A percentile compares a stretch with the other conserved stretches of the same genome.
phyloP scores from a whole-genome alignment of 2,113 vertebrate genomes.

The Tonatia bakeri region DNA sequence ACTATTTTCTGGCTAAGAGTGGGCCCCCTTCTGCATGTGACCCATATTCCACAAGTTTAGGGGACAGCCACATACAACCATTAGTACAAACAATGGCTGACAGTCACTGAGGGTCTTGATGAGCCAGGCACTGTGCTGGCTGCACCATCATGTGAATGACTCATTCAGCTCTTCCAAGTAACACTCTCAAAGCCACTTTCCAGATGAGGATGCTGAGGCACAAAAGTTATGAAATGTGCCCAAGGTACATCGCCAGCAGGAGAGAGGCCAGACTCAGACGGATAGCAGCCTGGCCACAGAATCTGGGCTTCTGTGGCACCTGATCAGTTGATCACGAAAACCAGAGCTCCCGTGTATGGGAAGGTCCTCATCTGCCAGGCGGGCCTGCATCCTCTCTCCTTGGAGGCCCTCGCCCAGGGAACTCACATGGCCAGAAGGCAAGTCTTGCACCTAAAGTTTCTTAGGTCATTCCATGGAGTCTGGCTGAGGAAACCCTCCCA shows the following conservation, averaged over 20 bases:
- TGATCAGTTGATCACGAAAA: neutral
- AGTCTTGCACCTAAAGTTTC: neutral
- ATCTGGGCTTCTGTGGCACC: neutral
- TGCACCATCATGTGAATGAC: neutral
- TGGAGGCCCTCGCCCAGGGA: neutral
- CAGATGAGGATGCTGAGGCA: neutral
- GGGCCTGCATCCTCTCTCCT: neutral
- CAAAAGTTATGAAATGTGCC: neutral
- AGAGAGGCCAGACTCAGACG: neutral
- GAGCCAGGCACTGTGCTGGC: neutral
- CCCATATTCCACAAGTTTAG: neutral
- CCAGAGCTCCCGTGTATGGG: neutral
- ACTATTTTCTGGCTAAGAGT: neutral
- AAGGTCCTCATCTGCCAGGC: neutral
- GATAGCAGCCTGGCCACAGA: neutral
- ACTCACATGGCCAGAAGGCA: neutral
- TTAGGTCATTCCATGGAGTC: neutral
- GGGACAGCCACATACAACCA: neutral
- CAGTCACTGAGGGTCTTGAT: neutral
- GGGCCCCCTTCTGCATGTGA: neutral
- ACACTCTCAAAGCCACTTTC: neutral
- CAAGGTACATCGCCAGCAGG: neutral
- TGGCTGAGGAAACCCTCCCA: neutral
- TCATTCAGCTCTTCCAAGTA: neutral
- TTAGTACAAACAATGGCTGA: neutral